Evolutionary conservation across 2,888 invertebrate genomes (phyloP), one percentile per base, ranked within the genome.

Genomic region (Chesias legatella): DNA sequence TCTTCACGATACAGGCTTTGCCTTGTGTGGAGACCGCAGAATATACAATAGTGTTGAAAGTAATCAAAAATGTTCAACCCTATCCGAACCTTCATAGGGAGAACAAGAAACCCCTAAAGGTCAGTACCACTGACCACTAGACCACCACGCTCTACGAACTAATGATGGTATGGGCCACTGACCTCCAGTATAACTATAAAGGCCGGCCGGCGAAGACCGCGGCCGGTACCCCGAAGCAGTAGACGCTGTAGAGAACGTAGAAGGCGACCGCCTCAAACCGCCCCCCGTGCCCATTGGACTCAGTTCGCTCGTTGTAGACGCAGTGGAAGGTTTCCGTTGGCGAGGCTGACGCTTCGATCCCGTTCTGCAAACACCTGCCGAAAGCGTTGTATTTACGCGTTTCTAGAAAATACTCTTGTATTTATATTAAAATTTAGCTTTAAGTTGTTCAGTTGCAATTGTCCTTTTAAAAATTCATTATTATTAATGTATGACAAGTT

Each of bases 171-270:
- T 33, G 7, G 38, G 2, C 20, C 8, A 58, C 71, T 56, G 41
- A 82, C 82, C 79, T 75, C 92, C 92, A 54, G 94, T 94, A 63
- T 94, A 94, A 56, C 93, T 93, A 67, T 92, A 91, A 43, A 95
- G 86, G n/a, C 94, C 94, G 7, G 94, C 93, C 3, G 95, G 95
- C 47, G 94, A 94, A 33, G 94, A 94, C 54, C 94, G 86, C 1
- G 94, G 94, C 53, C 95, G 82, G 59, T 90, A 88, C 29, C 86
- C 80, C 1, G 88, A 88, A 1, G 71, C 73, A 1, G 82, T 82
- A 25, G 88, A 89, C 26, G 78, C 68, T 1, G 89, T 89, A 32
- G 88, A 86, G n/a, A 83, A 66, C 3, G 80, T 83, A 40, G 84
- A 86, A 8, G 83, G 85, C 1, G 85, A 86, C 34, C 84, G 61